phyloP scores from a whole-genome alignment of 2,888 invertebrate species.

The Nomada ferruginata region DNA sequence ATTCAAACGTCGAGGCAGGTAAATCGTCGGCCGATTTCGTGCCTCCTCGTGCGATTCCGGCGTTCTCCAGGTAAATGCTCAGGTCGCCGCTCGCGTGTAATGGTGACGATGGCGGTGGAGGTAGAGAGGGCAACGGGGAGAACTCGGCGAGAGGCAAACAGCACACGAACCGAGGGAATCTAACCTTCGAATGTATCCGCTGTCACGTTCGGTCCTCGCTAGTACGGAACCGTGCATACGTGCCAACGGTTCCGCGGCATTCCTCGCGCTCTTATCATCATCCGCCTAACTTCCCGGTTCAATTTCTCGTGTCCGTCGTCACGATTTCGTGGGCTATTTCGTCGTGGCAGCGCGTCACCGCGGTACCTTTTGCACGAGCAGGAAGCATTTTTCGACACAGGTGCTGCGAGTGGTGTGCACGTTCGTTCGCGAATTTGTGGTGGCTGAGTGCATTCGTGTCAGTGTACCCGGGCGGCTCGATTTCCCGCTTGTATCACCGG shows the following conservation, averaged over 20 bases:
- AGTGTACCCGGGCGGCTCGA: conserved; percentile 10
- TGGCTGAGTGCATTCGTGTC: conserved; percentile 7
- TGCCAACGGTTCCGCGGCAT: conserved; percentile 62
- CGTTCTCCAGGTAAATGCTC: conserved; percentile 72
- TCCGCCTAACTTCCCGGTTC: conserved; percentile 10
- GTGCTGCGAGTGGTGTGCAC: conserved; percentile 10
- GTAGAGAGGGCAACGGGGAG: conserved; percentile 19
- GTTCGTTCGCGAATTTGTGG: neutral
- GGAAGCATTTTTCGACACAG: conserved; percentile 21
- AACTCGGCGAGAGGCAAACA: conserved; percentile 57
- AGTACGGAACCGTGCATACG: conserved; percentile 74
- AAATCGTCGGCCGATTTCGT: conserved; percentile 60
- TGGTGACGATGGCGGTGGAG: conserved; percentile 17
- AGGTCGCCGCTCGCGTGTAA: conserved; percentile 57
- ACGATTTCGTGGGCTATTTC: neutral
- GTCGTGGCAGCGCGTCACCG: neutral
- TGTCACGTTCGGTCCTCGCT: conserved; percentile 70
- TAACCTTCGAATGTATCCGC: conserved; percentile 78
- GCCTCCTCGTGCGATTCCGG: conserved; percentile 64
- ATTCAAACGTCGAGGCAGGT: conserved; percentile 26
- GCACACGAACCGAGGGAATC: conserved; percentile 63
- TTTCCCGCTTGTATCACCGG: conserved; percentile 38
- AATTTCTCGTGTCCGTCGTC: neutral
- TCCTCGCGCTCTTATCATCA: conserved; percentile 43
- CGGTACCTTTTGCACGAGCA: conserved; percentile 11